Percentiles rank a stretch among this genome's conserved stretches.
These are phyloP conservation scores for Protonibea diacanthus DNA, from an alignment of 2,797 vertebrate genomes.

Conservation along the genomic window DNA sequence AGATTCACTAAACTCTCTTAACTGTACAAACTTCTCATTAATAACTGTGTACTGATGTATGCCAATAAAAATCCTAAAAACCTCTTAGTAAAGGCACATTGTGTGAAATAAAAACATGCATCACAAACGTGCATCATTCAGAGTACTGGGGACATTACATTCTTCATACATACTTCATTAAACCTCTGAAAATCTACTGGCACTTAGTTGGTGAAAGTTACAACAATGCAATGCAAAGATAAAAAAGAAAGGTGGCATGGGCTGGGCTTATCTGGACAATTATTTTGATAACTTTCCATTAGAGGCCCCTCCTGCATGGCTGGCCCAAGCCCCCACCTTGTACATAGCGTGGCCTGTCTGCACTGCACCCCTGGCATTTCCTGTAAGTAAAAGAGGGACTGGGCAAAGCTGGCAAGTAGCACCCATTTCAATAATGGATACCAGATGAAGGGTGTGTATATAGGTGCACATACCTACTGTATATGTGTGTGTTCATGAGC, in stretches of 20 bases:
- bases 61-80: no score
- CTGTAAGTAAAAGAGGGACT: slow-evolving; percentile 73
- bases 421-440: slow-evolving; percentile 71
- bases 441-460: slow-evolving; percentile 73
- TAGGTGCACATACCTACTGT: slow-evolving; percentile 17
- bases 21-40: no score
- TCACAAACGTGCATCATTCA: no score
- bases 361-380: slow-evolving; percentile 84
- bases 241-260: background rate
- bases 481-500: slow-evolving; percentile 17
- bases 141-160: background rate
- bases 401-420: slow-evolving; percentile 76
- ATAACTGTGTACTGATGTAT: no score
- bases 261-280: slow-evolving; percentile 11
- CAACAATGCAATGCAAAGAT: background rate
- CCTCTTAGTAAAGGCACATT: no score
- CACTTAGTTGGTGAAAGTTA: background rate
- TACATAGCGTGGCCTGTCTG: slow-evolving; percentile 44
- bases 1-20: no score
- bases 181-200: background rate
- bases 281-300: slow-evolving; percentile 22
- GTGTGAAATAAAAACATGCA: background rate
- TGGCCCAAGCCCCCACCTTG: slow-evolving; percentile 36
- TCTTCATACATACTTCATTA: no score
- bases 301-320: background rate